These are phyloP conservation scores for Pseudotriccus pelzelni DNA, from an alignment of 2,797 vertebrate species.

Conservation along the genomic window DNA sequence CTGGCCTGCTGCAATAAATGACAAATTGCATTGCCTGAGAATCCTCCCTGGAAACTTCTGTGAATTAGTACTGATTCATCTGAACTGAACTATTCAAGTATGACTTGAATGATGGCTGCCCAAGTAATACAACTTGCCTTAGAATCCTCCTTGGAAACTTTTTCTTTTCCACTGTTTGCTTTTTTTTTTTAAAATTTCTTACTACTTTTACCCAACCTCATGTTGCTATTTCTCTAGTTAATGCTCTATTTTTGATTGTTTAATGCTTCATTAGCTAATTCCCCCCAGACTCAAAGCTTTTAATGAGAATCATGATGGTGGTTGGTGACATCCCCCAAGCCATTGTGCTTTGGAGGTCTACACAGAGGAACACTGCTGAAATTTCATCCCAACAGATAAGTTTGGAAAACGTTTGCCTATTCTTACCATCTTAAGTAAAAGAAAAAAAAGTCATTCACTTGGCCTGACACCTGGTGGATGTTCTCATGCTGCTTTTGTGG, in stretches of 20 bases:
- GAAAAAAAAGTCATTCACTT: background rate
- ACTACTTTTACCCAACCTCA: background rate
- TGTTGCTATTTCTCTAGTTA: background rate
- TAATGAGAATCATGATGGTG: background rate
- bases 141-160: background rate
- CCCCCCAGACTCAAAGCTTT: background rate
- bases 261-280: background rate
- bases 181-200: too few species aligned
- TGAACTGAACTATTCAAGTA: background rate
- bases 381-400: background rate
- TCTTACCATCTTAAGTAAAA: background rate
- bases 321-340: background rate
- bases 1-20: background rate
- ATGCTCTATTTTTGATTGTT: background rate
- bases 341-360: rapidly evolving
- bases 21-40: background rate
- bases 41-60: background rate
- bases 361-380: background rate
- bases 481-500: background rate
- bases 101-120: background rate
- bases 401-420: background rate
- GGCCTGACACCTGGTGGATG: constrained; percentile 65
- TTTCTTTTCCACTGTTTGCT: background rate
- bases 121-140: background rate
- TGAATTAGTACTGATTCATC: background rate